Conservation (phyloP, 2,113 vertebrate genomes). For the Cololabis saira region DNA sequence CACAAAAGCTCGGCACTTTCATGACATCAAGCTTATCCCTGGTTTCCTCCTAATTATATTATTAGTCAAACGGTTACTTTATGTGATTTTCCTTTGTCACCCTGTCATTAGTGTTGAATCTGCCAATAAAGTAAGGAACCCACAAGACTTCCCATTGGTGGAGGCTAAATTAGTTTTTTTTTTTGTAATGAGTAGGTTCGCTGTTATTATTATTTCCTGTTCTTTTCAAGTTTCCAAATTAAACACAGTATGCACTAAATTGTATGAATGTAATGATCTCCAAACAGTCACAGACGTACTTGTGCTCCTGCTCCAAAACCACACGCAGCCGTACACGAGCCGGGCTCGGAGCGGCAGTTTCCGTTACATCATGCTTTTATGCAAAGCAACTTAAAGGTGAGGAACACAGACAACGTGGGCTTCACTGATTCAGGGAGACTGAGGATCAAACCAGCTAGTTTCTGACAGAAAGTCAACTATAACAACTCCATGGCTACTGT, state of each 20-base stretch:
- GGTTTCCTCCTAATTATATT: constrained; percentile 67
- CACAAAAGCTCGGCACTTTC: constrained; percentile 35
- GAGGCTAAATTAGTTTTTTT: constrained; percentile 49
- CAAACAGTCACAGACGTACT: background rate
- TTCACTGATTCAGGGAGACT: too few relatives aligned
- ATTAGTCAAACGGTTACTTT: constrained; percentile 62
- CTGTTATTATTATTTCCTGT: constrained; percentile 38
- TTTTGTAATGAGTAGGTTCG: constrained; percentile 57
- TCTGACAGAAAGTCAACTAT: too few relatives aligned
- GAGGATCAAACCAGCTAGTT: too few relatives aligned
- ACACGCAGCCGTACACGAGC: background rate
- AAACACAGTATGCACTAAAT: background rate
- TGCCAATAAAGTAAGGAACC: constrained; percentile 43
- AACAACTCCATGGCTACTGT: background rate
- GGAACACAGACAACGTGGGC: too few relatives aligned
- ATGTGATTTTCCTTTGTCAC: constrained; percentile 61
- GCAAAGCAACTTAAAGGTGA: too few relatives aligned
- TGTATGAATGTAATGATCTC: constrained; percentile 3
- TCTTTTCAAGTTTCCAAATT: constrained; percentile 23
- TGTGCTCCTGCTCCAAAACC: background rate
- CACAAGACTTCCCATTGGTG: constrained; percentile 40
- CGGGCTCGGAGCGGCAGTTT: too few relatives aligned
- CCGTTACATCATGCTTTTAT: too few relatives aligned
- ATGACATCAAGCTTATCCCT: constrained; percentile 38
- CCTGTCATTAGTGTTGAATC: constrained; percentile 66